Evolutionary conservation across 2,113 vertebrate species (phyloP).

Genomic region (Pseudopodoces humilis): DNA sequence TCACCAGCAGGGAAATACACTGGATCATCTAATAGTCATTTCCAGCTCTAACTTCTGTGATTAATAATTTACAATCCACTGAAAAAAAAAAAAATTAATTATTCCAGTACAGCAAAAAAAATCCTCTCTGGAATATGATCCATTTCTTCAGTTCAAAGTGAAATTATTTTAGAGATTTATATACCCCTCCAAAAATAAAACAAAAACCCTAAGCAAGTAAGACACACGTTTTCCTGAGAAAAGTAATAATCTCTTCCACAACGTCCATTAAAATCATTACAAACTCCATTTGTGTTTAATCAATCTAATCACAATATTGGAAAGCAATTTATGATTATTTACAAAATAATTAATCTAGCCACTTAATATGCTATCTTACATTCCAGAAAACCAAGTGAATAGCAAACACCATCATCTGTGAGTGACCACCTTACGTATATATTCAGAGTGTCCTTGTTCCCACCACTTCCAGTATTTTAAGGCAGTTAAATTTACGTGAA

Average conservation of each 20-base stretch:
- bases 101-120: conserved; percentile 39
- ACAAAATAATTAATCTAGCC: not conserved
- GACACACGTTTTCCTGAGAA: not conserved
- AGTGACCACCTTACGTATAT: not conserved
- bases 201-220: not conserved
- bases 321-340: not conserved
- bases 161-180: not conserved
- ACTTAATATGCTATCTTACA: not conserved
- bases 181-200: not conserved
- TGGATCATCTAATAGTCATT: conserved; percentile 52
- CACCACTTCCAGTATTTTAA: not conserved
- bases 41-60: conserved; percentile 64
- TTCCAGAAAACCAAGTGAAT: not conserved
- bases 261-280: not conserved
- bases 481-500: not conserved
- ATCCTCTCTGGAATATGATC: conserved; percentile 37
- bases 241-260: not conserved
- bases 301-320: not conserved
- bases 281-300: not conserved
- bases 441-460: not conserved
- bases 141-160: conserved; percentile 29
- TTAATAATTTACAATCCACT: conserved; percentile 68
- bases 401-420: conserved; percentile 23
- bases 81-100: conserved; percentile 28
- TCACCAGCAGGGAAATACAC: conserved; percentile 24